These are phyloP conservation scores for Catamblyrhynchus diadema DNA, from an alignment of 2,797 vertebrate species.

Conservation along the genomic window DNA sequence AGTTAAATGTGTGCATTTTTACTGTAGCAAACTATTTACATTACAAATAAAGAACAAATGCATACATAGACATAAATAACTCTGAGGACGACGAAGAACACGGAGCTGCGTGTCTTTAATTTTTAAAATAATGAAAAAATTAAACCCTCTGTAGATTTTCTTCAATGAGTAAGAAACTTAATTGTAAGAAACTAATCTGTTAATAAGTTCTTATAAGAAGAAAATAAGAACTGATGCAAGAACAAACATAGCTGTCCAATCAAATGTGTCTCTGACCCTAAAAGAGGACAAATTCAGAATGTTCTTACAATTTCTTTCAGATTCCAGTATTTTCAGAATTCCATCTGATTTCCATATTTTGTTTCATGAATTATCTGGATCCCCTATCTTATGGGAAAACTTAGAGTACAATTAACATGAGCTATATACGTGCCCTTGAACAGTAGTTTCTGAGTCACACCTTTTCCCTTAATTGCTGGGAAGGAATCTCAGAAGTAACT, in stretches of 20 bases:
- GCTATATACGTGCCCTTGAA: neutral
- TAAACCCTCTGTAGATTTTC: neutral
- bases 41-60: neutral
- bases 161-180: neutral
- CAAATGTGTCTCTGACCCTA: neutral
- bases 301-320: neutral
- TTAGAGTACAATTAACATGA: neutral
- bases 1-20: neutral
- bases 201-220: neutral
- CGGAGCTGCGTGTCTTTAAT: neutral
- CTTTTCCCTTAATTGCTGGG: neutral
- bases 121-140: neutral
- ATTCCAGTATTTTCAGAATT: neutral
- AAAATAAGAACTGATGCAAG: neutral
- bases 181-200: neutral
- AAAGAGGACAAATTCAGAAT: accelerated
- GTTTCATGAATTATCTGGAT: neutral
- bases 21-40: neutral
- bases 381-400: neutral
- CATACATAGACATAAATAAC: neutral
- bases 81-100: neutral
- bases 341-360: neutral
- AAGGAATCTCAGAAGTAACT: neutral
- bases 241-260: neutral
- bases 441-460: neutral